Evolutionary conservation across 2,113 vertebrate species (phyloP).

Genomic region (Vulpes lagopus): DNA sequence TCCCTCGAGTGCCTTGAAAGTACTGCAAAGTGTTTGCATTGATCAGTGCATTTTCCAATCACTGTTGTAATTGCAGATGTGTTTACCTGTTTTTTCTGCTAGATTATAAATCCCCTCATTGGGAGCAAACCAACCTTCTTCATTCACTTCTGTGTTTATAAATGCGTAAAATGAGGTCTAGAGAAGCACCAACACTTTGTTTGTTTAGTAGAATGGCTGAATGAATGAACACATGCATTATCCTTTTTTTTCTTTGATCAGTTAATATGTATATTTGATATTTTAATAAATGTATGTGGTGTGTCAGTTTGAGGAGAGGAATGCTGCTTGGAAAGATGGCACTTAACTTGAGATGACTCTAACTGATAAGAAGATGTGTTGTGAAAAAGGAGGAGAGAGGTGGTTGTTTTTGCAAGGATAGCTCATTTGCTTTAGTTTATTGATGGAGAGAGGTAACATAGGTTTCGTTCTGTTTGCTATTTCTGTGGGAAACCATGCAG

Average conservation of each 20-base stretch:
- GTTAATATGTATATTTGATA: background rate
- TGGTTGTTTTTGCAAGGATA: background rate
- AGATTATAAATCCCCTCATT: background rate
- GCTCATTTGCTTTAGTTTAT: constrained; percentile 2
- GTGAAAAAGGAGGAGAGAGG: background rate
- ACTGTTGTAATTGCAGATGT: background rate
- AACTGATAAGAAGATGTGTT: background rate
- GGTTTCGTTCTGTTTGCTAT: constrained; percentile 10
- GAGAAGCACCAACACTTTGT: background rate
- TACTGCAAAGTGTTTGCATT: background rate
- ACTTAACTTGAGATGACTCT: background rate
- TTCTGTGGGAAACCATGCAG: background rate
- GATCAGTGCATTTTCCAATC: background rate
- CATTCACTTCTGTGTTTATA: background rate
- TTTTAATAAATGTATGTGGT: background rate
- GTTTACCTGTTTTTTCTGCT: background rate
- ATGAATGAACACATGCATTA: background rate
- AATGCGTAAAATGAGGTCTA: background rate
- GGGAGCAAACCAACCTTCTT: background rate
- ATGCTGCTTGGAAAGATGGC: background rate
- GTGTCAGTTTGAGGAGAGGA: background rate
- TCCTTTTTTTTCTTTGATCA: background rate
- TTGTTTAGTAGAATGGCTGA: background rate
- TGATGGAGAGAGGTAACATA: background rate
- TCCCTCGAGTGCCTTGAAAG: background rate